These are phyloP conservation scores for Streblospio benedicti DNA, from an alignment of 1,140 invertebrate genomes.

Conservation along the genomic window DNA sequence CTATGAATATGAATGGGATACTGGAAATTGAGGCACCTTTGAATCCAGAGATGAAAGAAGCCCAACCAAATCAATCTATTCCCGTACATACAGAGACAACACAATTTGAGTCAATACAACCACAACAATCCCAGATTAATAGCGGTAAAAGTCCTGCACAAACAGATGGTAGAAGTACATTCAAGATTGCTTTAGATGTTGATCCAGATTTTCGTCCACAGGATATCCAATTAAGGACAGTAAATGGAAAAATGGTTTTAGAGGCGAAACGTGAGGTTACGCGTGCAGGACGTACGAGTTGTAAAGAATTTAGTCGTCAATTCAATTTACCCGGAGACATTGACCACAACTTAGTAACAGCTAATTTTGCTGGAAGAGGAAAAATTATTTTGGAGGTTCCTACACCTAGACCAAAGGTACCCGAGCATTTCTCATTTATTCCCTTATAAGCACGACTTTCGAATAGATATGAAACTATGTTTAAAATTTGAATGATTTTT, in stretches of 20 bases:
- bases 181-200: conserved; percentile 37
- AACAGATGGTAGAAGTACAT: conserved; percentile 35
- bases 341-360: conserved; percentile 39
- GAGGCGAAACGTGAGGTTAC: conserved; percentile 43
- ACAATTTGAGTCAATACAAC: conserved; percentile 38
- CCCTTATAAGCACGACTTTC: too few relatives aligned
- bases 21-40: conserved; percentile 39
- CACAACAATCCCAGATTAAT: conserved; percentile 20
- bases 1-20: conserved; percentile 41
- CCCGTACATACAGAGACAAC: too few relatives aligned
- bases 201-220: conserved; percentile 39
- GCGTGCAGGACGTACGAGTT: conserved; percentile 35
- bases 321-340: conserved; percentile 44
- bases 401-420: too few relatives aligned
- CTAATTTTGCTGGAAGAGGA: conserved; percentile 40
- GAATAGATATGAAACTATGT: too few relatives aligned
- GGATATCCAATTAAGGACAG: conserved; percentile 41
- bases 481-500: too few relatives aligned
- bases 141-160: conserved; percentile 20
- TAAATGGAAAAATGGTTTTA: conserved; percentile 40
- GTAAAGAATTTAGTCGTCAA: conserved; percentile 45
- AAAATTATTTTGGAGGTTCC: conserved; percentile 43
- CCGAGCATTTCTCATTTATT: too few relatives aligned
- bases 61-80: too few relatives aligned
- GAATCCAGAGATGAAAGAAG: conserved; percentile 5